Percentiles rank a stretch among this genome's conserved stretches.
phyloP scores from a whole-genome alignment of 2,113 vertebrate species.

The Shinisaurus crocodilurus region DNA sequence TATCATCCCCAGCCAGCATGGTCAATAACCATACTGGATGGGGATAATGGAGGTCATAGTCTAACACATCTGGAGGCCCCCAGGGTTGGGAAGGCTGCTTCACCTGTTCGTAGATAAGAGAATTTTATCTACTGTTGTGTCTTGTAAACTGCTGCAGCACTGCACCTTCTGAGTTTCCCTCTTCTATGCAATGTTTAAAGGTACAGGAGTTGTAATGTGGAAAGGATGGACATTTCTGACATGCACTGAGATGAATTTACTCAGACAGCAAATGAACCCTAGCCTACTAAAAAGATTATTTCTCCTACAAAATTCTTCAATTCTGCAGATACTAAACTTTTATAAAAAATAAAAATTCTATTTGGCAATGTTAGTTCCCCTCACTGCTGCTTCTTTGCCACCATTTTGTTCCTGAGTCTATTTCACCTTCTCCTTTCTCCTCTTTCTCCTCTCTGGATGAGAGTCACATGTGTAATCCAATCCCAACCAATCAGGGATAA shows the following conservation, averaged over 20 bases:
- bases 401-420: neutral
- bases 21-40: too few species aligned
- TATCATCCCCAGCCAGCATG: too few species aligned
- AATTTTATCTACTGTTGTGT: neutral
- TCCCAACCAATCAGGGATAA: neutral
- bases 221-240: neutral
- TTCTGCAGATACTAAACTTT: neutral
- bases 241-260: too few species aligned
- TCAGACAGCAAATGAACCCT: neutral
- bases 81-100: too few species aligned
- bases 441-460: neutral
- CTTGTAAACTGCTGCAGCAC: neutral
- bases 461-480: neutral
- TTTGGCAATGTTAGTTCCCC: neutral
- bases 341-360: neutral
- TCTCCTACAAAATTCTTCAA: neutral
- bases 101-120: too few species aligned
- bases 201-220: too few species aligned
- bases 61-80: too few species aligned
- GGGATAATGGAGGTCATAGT: too few species aligned
- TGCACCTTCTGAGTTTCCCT: neutral
- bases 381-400: neutral
- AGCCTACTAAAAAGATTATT: neutral
- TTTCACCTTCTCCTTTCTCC: neutral
- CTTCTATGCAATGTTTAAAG: too few species aligned